These are phyloP conservation scores for Acanthiza pusilla DNA, from an alignment of 2,797 vertebrate species.

Conservation along the genomic window DNA sequence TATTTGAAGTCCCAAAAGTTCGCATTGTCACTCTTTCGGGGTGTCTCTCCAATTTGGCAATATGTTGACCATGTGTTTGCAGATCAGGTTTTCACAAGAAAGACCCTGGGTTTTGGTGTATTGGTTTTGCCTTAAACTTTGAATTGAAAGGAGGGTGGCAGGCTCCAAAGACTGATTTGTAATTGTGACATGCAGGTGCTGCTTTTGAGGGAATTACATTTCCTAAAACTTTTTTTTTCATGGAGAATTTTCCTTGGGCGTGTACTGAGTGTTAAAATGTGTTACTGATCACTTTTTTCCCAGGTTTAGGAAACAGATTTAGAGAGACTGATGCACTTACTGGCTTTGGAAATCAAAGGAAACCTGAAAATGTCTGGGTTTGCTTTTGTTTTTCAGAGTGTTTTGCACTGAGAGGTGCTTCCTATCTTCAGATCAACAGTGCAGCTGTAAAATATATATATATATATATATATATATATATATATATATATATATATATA, in stretches of 20 bases:
- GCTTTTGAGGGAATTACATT: background rate
- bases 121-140: background rate
- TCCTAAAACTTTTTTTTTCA: background rate
- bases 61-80: slow-evolving; percentile 28
- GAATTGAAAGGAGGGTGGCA: background rate
- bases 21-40: background rate
- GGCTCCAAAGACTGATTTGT: background rate
- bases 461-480: background rate
- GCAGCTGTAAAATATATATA: background rate
- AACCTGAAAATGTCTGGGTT: background rate
- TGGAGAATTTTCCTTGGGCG: background rate
- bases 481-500: background rate
- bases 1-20: slow-evolving; percentile 55
- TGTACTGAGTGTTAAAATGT: accelerated
- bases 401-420: background rate
- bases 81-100: background rate
- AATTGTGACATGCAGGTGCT: background rate
- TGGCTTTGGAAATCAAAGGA: background rate
- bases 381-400: background rate
- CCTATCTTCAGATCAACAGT: background rate
- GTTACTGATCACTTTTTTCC: background rate
- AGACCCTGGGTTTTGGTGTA: background rate
- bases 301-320: background rate
- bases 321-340: background rate
- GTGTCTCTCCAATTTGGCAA: background rate